Percentiles rank a stretch among this genome's conserved stretches.
These are phyloP conservation scores for Heterodera filipjevi DNA, from an alignment of 2,888 invertebrate genomes.

Conservation along the genomic window DNA sequence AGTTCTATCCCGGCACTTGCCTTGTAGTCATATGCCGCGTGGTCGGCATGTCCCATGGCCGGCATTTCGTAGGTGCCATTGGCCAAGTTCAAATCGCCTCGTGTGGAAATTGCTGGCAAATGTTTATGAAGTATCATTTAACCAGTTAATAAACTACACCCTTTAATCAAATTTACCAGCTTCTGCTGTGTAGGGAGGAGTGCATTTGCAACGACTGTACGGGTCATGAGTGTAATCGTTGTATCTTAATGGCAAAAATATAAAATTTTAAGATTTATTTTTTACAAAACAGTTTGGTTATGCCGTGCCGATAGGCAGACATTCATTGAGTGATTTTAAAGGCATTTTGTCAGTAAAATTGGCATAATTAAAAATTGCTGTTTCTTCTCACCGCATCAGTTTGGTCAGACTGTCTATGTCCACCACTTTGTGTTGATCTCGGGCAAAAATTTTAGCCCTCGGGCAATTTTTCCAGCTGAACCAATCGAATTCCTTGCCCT, in stretches of 20 bases:
- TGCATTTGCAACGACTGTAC: conserved; percentile 74
- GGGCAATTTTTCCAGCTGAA: conserved; percentile 73
- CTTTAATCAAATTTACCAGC: conserved; percentile 69
- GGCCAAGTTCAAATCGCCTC: conserved; percentile 75
- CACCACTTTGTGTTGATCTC: conserved; percentile 71
- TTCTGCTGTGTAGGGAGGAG: conserved; percentile 76
- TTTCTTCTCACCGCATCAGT: conserved; percentile 68
- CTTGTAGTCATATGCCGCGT: conserved; percentile 77
- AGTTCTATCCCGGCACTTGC: conserved; percentile 46
- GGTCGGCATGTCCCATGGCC: conserved; percentile 72
- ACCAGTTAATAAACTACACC: conserved; percentile 62
- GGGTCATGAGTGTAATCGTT: conserved; percentile 77
- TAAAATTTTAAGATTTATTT: neutral
- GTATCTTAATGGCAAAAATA: conserved; percentile 68
- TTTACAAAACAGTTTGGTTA: neutral
- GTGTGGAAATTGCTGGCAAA: conserved; percentile 72
- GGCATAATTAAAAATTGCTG: too few relatives aligned
- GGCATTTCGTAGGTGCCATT: conserved; percentile 77
- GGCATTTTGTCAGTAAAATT: too few relatives aligned
- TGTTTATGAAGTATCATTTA: neutral
- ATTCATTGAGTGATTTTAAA: too few relatives aligned
- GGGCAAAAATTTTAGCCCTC: conserved; percentile 59
- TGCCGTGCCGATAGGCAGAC: too few relatives aligned
- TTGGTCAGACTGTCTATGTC: conserved; percentile 73
- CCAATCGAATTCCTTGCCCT: conserved; percentile 69